Evolutionary conservation across 1,140 invertebrate genomes (phyloP), one percentile per base, ranked within the genome.

Genomic region (Platyscapa corneri): DNA sequence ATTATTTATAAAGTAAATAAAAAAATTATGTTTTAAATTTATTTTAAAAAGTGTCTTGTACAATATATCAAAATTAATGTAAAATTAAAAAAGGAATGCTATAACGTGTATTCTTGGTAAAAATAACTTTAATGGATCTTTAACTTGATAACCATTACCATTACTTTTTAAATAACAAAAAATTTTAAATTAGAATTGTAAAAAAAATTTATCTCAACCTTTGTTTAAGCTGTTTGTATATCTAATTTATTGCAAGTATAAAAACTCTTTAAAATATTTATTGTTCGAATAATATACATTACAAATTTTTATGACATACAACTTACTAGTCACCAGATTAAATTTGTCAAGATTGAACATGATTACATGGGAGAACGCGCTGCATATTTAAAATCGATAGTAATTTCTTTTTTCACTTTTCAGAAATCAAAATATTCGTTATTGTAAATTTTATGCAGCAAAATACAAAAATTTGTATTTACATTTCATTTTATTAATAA

Each of bases 21-120:
- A 30, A n/a, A 53, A 34, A 34, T 70, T 70, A 20, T 20, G 34
- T 34, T 32, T 37, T 37, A 70, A 34, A 70, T 37, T 46, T 75
- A 0, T 70, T 20, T 60, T 60, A 60, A 60, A 60, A 60, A 60
- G 12, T 74, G 70, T 8, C 27, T 16, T 42, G 37, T 16, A 74
- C 8, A 32, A 67, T 67, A 30, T 67, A 14, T 65, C 12, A 67
- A 32, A 32, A 7, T 67, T 34, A n/a, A 34, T 67, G 23, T 67
- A 67, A 67, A 67, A 67, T 67, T 74, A 7, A 20, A 77, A 77
- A 75, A 53, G 46, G 30, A 77, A 32, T 77, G 75, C 18, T 53
- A 6, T 0, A 23, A 5, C 53, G 20, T 53, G n/a, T 34, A 53
- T 56, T 30, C 56, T 67, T 34, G 70, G 42, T 42, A 42, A 23